Base-by-base conservation (phyloP, 2,888 invertebrate genomes). In the Lymantria monacha region DNA sequence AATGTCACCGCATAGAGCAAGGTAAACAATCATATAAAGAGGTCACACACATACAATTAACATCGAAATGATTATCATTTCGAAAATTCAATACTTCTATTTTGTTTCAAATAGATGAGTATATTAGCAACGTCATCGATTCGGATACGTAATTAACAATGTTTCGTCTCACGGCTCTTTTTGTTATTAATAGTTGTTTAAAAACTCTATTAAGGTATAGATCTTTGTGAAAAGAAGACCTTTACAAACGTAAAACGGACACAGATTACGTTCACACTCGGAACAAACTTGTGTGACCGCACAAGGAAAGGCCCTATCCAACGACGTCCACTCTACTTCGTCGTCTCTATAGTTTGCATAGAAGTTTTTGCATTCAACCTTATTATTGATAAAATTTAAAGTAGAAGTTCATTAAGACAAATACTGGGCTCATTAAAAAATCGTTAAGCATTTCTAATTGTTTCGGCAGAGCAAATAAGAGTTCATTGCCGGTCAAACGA, bases 401-500 rank as follows among this genome's bases (percentile, higher is more conserved):
- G n/a, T n/a, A n/a, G n/a, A n/a, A n/a, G 9, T 33, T 59, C 52
- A 63, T 66, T 57, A 63, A 66, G 61, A 62, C 52, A 56, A 59
- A 66, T 60, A n/a, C 74, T 71, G 74, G 65, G 70, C 64, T 75
- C 66, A 72, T 79, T 80, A 73, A 74, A 22, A 22, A 76, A 82
- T 84, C 75, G 78, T 82, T 77, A 57, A 76, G 76, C 74, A 72
- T 68, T 69, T 83, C 83, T 88, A 89, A 89, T 89, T 86, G 85
- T 86, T 89, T 85, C 81, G 78, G 80, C 85, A 85, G 85, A 82
- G 80, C 79, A 83, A 85, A 85, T 85, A 85, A 79, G 83, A 81
- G 89, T 88, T 89, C 88, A 89, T 83, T 89, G 88, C 77, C 88
- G 85, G 85, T 57, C 85, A 81, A 75, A 68, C 74, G 78, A 70